Evolutionary conservation across 2,113 vertebrate genomes (phyloP).

Genomic region (Clarias macrocephalus): DNA sequence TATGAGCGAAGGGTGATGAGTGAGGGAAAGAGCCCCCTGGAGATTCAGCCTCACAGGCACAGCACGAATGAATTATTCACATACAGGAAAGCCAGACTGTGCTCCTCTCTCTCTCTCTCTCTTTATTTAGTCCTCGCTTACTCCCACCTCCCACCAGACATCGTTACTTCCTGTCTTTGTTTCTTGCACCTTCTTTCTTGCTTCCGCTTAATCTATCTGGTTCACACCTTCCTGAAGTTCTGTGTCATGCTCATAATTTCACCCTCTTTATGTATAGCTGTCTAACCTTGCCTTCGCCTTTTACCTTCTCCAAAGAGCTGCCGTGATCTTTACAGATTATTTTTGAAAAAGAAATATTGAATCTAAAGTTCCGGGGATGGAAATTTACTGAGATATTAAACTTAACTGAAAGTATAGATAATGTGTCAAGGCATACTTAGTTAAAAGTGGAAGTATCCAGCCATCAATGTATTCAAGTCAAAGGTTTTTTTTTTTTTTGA

Average conservation of each 20-base stretch:
- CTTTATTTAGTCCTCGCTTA: neutral
- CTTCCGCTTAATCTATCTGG: neutral
- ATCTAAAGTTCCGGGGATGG: neutral
- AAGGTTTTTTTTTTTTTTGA: neutral
- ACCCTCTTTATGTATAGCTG: neutral
- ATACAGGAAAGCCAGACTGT: slow-evolving; percentile 36
- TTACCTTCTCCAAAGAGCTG: neutral
- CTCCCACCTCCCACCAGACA: slow-evolving; percentile 15
- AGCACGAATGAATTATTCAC: slow-evolving; percentile 54
- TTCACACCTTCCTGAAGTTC: slow-evolving; percentile 20
- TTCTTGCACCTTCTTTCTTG: slow-evolving; percentile 12
- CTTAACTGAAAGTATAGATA: slow-evolving; percentile 6
- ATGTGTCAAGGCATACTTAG: neutral
- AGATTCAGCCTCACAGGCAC: slow-evolving; percentile 45
- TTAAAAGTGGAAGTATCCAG: neutral
- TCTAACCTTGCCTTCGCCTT: neutral
- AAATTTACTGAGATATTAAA: neutral
- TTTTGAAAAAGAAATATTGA: neutral
- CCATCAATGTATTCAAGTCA: neutral
- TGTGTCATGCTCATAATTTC: slow-evolving; percentile 14
- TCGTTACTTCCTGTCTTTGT: slow-evolving; percentile 24
- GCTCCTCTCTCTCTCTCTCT: slow-evolving; percentile 11
- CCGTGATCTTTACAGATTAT: neutral
- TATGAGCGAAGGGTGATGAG: slow-evolving; percentile 45
- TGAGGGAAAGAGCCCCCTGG: slow-evolving; percentile 49